These are phyloP conservation scores for Pachyuromys duprasi DNA, from an alignment of 2,797 vertebrate species.

Conservation along the genomic window DNA sequence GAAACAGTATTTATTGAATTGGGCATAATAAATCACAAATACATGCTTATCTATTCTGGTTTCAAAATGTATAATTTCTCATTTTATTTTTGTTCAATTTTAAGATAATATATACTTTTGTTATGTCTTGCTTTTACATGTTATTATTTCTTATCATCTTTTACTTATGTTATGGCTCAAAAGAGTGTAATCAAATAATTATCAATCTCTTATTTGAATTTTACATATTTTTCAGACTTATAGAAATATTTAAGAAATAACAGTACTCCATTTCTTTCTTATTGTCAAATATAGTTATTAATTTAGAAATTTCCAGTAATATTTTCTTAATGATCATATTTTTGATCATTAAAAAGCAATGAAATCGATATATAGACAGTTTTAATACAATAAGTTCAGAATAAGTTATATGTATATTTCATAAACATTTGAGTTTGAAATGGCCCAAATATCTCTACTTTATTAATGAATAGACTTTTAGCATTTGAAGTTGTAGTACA, in stretches of 20 bases:
- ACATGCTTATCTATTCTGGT: not conserved
- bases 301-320: not conserved
- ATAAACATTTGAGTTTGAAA: not conserved
- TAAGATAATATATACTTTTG: not conserved
- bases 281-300: not conserved
- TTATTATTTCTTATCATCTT: not conserved
- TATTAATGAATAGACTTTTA: not conserved
- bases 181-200: not conserved
- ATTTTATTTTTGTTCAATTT: not conserved
- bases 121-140: not conserved
- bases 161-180: not conserved
- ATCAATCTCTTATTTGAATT: not conserved
- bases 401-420: not conserved
- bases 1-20: not conserved
- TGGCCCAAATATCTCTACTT: not conserved
- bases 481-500: not conserved
- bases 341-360: not conserved
- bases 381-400: not conserved
- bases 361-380: not conserved
- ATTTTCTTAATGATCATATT: not conserved
- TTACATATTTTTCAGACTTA: not conserved
- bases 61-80: not conserved
- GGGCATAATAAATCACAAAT: not conserved
- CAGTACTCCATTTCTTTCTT: not conserved
- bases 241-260: not conserved